phyloP scores from a whole-genome alignment of 2,113 vertebrate genomes.

The Neopipo cinnamomea region DNA sequence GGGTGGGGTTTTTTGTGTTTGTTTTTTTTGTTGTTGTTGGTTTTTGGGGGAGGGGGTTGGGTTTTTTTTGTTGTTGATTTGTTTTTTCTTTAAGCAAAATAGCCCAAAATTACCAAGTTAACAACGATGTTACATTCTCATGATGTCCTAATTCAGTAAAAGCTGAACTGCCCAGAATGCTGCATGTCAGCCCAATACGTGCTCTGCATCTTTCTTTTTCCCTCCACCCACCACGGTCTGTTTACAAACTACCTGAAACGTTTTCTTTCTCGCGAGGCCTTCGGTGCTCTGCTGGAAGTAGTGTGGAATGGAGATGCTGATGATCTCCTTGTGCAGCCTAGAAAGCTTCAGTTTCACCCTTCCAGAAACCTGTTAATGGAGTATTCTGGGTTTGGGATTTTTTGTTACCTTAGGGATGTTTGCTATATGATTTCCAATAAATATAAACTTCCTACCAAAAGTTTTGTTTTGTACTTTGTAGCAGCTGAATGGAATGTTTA shows the following conservation, averaged over 20 bases:
- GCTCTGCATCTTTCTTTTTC: background rate
- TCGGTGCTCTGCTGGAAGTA: background rate
- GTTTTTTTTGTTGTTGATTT: background rate
- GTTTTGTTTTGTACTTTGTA: conserved; percentile 27
- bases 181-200: background rate
- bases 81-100: background rate
- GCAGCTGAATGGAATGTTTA: background rate
- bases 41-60: background rate
- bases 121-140: background rate
- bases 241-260: background rate
- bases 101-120: background rate
- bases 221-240: background rate
- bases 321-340: background rate
- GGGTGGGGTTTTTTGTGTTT: no score
- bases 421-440: conserved; percentile 29
- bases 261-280: background rate
- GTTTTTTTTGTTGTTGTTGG: no score
- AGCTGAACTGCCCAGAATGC: background rate
- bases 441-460: conserved; percentile 30
- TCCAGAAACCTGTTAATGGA: background rate
- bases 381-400: background rate
- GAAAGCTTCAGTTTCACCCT: background rate
- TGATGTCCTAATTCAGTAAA: background rate
- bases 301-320: background rate
- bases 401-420: conserved; percentile 20